Evolutionary conservation across 35 echinoderm and acorn worm genomes (phyloP).

Genomic region (Holothuria glaberrima): DNA sequence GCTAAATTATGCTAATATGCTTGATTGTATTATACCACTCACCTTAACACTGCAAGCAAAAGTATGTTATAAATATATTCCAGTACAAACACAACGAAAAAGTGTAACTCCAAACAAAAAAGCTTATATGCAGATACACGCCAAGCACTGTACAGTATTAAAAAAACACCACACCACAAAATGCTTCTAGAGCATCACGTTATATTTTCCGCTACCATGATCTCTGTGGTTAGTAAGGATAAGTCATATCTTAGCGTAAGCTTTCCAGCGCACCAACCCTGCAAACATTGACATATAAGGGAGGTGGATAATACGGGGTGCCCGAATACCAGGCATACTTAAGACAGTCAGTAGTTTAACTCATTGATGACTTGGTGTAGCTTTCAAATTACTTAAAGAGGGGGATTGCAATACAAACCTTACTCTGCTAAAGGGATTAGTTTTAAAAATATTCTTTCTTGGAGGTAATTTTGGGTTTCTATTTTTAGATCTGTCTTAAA

Average conservation of each 20-base stretch:
- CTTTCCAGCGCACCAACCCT: slow-evolving; percentile 24
- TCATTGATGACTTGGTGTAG: slow-evolving; percentile 49
- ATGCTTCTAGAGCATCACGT: neutral
- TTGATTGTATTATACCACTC: neutral
- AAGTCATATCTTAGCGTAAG: slow-evolving; percentile 8
- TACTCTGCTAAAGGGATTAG: no score
- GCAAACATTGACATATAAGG: slow-evolving; percentile 63
- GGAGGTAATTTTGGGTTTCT: no score
- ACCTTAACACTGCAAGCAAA: slow-evolving; percentile 20
- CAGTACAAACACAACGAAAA: slow-evolving; percentile 10
- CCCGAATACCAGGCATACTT: slow-evolving; percentile 59
- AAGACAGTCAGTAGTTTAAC: slow-evolving; percentile 38
- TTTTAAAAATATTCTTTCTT: no score
- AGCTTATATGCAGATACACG: slow-evolving; percentile 27
- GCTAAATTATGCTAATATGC: slow-evolving; percentile 32
- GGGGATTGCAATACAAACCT: neutral
- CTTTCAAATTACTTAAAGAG: slow-evolving; percentile 42
- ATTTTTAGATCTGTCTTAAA: no score
- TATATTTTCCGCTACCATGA: slow-evolving; percentile 31
- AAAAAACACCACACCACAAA: slow-evolving; percentile 36
- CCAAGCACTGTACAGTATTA: slow-evolving; percentile 45
- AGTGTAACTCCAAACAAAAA: slow-evolving; percentile 35
- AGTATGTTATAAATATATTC: neutral
- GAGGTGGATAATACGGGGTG: slow-evolving; percentile 53
- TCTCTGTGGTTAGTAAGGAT: slow-evolving; percentile 37